Evolutionary conservation across 2,113 vertebrate genomes (phyloP).

Genomic region (Xerus inauris): DNA sequence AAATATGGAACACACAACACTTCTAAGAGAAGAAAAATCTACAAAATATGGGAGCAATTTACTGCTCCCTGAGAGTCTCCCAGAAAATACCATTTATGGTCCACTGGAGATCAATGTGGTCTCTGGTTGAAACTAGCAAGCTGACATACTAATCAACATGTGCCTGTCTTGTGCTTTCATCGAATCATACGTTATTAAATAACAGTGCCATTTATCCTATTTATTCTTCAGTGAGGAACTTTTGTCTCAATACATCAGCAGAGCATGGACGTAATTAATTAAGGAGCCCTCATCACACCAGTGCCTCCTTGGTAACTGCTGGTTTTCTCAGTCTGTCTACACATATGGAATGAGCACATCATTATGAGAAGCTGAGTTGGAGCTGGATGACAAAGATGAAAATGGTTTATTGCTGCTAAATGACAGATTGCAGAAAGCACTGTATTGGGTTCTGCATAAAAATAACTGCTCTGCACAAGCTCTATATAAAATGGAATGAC

Average conservation of each 20-base stretch:
- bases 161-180: not conserved
- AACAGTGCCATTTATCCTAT: not conserved
- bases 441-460: not conserved
- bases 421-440: not conserved
- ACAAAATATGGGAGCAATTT: conserved; percentile 29
- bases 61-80: conserved; percentile 31
- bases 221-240: not conserved
- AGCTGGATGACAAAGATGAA: not conserved
- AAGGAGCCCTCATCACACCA: not conserved
- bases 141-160: not conserved
- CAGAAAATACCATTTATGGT: conserved; percentile 9
- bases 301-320: not conserved
- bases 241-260: not conserved
- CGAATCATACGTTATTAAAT: not conserved
- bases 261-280: not conserved
- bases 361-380: not conserved
- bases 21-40: conserved; percentile 34
- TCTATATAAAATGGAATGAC: not conserved
- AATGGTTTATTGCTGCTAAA: not conserved
- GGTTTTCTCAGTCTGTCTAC: not conserved
- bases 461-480: not conserved
- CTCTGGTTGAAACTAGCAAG: not conserved
- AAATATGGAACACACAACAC: not conserved
- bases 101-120: conserved; percentile 25
- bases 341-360: not conserved